A percentile compares a stretch with the other conserved stretches of the same genome.
These are phyloP conservation scores for Drosophila trapezifrons DNA, from an alignment of 1,140 invertebrate genomes.

Conservation along the genomic window DNA sequence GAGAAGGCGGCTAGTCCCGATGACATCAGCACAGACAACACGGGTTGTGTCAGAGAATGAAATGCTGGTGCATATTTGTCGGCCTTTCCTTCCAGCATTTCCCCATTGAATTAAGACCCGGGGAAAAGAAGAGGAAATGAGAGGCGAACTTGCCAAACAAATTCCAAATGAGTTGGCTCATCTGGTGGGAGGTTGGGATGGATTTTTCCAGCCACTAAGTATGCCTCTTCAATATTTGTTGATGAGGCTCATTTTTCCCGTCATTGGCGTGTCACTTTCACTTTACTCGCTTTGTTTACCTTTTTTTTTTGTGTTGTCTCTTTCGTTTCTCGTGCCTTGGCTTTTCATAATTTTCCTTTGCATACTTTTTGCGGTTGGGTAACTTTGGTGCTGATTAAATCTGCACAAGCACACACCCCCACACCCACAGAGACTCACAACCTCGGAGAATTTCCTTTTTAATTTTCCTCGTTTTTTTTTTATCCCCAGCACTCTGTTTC, in stretches of 20 bases:
- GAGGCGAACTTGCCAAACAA: conserved; percentile 18
- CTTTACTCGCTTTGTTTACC: conserved; percentile 55
- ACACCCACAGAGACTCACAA: conserved; percentile 17
- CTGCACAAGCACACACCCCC: conserved; percentile 39
- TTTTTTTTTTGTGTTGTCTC: conserved; percentile 24
- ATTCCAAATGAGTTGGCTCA: conserved; percentile 50
- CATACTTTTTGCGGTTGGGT: conserved; percentile 74
- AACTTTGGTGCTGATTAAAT: conserved; percentile 66
- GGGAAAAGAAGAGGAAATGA: not conserved
- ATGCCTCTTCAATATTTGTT: conserved; percentile 50
- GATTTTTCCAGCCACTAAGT: conserved; percentile 42
- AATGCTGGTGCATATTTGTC: conserved; percentile 40
- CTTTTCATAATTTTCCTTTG: conserved; percentile 66
- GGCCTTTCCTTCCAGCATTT: conserved; percentile 1
- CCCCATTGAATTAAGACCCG: conserved; percentile 16
- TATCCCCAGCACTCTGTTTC: conserved; percentile 40
- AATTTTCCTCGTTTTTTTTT: conserved; percentile 46
- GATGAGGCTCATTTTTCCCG: conserved; percentile 47
- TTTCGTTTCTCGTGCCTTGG: conserved; percentile 8
- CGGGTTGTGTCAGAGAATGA: not conserved
- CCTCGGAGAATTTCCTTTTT: conserved; percentile 53
- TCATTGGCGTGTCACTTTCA: conserved; percentile 72
- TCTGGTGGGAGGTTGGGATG: conserved; percentile 4
- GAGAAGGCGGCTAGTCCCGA: conserved; percentile 34
- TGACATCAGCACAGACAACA: conserved; percentile 64